Percentiles rank a stretch among this genome's conserved stretches.
Evolutionary conservation across 2,888 invertebrate genomes (phyloP).

Genomic region (Eulithis prunata): DNA sequence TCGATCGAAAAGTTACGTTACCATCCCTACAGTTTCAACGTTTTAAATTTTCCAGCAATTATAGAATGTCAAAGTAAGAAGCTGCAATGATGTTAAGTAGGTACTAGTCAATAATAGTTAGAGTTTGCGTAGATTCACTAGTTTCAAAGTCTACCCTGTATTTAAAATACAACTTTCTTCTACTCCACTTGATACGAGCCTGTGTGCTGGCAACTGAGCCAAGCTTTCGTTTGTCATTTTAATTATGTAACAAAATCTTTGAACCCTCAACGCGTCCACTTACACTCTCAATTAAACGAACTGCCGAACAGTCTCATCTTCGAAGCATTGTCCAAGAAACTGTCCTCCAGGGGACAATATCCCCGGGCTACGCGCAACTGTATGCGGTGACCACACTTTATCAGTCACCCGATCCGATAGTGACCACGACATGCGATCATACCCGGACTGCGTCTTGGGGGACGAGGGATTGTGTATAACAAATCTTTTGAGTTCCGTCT

Average conservation of each 20-base stretch:
- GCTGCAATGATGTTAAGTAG: too few species aligned
- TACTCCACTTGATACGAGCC: too few species aligned
- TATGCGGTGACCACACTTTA: constrained; percentile 70
- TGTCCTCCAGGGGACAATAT: constrained; percentile 67
- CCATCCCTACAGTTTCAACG: too few species aligned
- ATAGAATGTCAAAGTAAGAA: too few species aligned
- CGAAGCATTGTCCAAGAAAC: constrained; percentile 65
- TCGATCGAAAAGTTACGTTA: too few species aligned
- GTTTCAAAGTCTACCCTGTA: too few species aligned
- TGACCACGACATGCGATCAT: constrained; percentile 46
- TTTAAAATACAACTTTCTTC: too few species aligned
- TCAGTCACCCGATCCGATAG: constrained; percentile 74
- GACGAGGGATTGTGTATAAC: constrained; percentile 7
- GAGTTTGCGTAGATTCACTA: too few species aligned
- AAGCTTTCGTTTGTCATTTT: too few species aligned
- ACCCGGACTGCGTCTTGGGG: constrained; percentile 48
- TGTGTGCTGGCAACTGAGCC: too few species aligned
- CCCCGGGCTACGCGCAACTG: constrained; percentile 51
- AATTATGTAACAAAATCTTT: constrained; percentile 4
- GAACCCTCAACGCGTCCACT: constrained; percentile 18
- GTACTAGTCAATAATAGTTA: too few species aligned
- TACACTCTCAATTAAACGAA: constrained; percentile 41
- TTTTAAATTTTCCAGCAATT: too few species aligned
- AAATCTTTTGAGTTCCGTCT: neutral
- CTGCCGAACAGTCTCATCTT: constrained; percentile 48